Evolutionary conservation across 2,888 invertebrate genomes (phyloP), one percentile per base, ranked within the genome.

Genomic region (Trypoxylon attenuatum): DNA sequence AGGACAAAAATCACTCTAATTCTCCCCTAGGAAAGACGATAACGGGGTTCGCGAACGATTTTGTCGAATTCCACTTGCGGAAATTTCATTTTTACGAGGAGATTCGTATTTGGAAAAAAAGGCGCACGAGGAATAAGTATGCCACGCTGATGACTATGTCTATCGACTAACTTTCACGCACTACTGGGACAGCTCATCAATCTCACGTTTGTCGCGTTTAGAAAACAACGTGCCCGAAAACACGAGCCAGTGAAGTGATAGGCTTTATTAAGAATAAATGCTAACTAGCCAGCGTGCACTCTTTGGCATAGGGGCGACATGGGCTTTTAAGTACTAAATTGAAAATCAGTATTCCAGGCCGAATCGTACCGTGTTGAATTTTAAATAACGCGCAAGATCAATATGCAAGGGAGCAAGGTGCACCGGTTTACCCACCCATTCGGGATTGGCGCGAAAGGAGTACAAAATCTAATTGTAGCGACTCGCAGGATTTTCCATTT

Each of bases 141-240:
- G 80, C 61, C 79, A 73, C 47, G 49, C 59, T 59, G 60, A 47
- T 54, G 53, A 43, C 43, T 47, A 73, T 73, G 73, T 73, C 75
- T 73, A 79, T 71, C 62, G 66, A 63, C 69, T 52, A 66, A 77
- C 81, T 81, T 81, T 81, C 81, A 70, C 76, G 70, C 60, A 50
- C 73, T 70, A 68, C 69, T 66, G 59, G 69, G 59, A 53, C 71
- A 52, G 62, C 25, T 46, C 61, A 33, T 47, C 53, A 53, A 59
- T 25, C 47, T 51, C 50, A 55, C 22, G 53, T 50, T 50, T 23
- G 49, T 5, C 43, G 10, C 15, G 10, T 10, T 29, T 10, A 6
- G 33, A 33, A 33, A 33, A 33, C n/a, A n/a, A n/a, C n/a, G n/a
- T n/a, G n/a, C n/a, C n/a, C n/a, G n/a, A n/a, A n/a, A n/a, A n/a